phyloP scores from a whole-genome alignment of 1,140 invertebrate species.

The Colletes gigas region DNA sequence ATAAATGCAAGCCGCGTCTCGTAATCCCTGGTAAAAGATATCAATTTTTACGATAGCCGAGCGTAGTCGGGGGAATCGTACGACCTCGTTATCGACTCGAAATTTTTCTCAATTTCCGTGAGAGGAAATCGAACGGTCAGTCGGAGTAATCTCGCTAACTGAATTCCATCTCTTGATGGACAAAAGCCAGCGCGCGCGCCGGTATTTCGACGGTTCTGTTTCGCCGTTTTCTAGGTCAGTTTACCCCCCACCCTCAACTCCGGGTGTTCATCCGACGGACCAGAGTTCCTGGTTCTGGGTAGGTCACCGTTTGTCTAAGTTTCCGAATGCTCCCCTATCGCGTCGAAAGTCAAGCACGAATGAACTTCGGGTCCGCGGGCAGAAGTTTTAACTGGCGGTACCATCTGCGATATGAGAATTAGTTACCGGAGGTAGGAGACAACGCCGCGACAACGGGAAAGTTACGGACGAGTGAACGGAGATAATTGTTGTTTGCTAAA shows the following conservation, averaged over 20 bases:
- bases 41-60: slow-evolving; percentile 23
- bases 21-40: slow-evolving; percentile 12
- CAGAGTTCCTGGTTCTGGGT: slow-evolving; percentile 51
- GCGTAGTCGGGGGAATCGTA: background rate
- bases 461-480: slow-evolving; percentile 49
- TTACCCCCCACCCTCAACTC: slow-evolving; percentile 5
- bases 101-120: slow-evolving; percentile 52
- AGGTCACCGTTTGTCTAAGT: slow-evolving; percentile 56
- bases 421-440: slow-evolving; percentile 40
- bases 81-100: slow-evolving; percentile 39
- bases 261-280: too few species aligned
- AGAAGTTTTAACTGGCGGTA: slow-evolving; percentile 58
- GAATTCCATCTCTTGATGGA: slow-evolving; percentile 60
- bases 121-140: slow-evolving; percentile 55
- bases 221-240: slow-evolving; percentile 61
- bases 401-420: slow-evolving; percentile 60
- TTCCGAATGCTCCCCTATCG: slow-evolving; percentile 26
- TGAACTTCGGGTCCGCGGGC: slow-evolving; percentile 44
- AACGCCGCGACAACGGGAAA: slow-evolving; percentile 45
- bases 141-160: slow-evolving; percentile 57
- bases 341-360: slow-evolving; percentile 62
- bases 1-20: background rate
- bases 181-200: slow-evolving; percentile 34
- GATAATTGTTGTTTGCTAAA: slow-evolving; percentile 61
- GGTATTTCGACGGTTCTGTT: slow-evolving; percentile 50